Base-by-base conservation (phyloP, 2,888 invertebrate genomes). In the Patella caerulea region DNA sequence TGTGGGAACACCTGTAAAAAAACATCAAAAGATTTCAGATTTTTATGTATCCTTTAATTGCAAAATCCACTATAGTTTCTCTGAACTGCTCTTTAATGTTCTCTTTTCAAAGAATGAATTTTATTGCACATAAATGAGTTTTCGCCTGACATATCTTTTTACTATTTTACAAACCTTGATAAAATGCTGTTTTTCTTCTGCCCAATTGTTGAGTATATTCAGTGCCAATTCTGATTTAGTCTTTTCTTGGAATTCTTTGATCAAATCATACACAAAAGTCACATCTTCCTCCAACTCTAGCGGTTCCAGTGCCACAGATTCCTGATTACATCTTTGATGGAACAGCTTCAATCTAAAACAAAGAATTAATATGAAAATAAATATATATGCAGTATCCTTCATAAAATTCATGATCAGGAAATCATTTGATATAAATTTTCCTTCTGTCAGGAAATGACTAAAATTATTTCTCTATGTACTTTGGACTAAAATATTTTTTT, bases 301-400 rank as follows among this genome's bases (percentile, higher is more conserved):
- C 2, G 96, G 95, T 79, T 98, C 93, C 24, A 99, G 92, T 88
- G 98, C 97, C n/a, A 99, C 98, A 93, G 96, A 96, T 92, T 97
- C 97, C n/a, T 94, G 94, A 92, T 99, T 99, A 88, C 98, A 98
- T 91, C 90, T 88, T 34, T 86, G 83, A 2, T 86, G 75, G 79
- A 93, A 92, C 72, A 86, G 88, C 69, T 89, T 88, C 75, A 96
- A 96, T 84, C 95, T 94, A 84, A 56, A 89, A 85, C 80, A 80
- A 53, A 71, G 34, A 77, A 71, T 65, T 52, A 70, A 70, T 15
- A 15, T 9, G 69, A 53, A 15, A 55, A 34, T n/a, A 12, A 65
- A 34, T 72, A 12, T 71, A 15, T 9, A 2, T 9, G 55, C 15
- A 0, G 1, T 19, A 56, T 19, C 54, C 5, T 4, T 11, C 17